Percentiles rank a stretch among this genome's conserved stretches.
Conservation (phyloP, 2,113 vertebrate genomes). For the Falcunculus frontatus region DNA sequence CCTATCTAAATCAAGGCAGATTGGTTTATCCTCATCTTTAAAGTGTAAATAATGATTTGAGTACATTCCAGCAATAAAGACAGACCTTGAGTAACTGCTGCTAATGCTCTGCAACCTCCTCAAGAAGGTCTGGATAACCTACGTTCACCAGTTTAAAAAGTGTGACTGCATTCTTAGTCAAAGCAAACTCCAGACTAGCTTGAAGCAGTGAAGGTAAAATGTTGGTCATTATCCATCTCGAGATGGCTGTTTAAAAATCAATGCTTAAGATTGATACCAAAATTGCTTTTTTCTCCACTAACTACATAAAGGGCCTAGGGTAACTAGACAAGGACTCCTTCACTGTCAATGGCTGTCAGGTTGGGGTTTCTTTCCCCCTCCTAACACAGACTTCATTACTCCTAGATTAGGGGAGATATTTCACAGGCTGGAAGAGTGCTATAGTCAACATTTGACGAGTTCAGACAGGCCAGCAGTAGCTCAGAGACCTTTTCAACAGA, state of each 20-base stretch:
- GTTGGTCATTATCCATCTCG: background rate
- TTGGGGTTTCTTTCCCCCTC: accelerated
- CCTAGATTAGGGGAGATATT: background rate
- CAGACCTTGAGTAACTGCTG: background rate
- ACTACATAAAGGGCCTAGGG: background rate
- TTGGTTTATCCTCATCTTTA: background rate
- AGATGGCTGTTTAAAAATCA: background rate
- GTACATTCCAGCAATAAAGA: background rate
- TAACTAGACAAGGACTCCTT: background rate
- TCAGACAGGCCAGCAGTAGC: background rate
- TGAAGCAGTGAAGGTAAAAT: background rate
- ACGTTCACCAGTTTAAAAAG: background rate
- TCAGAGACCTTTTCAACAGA: background rate
- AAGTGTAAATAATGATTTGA: background rate
- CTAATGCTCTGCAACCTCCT: background rate
- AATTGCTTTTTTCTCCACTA: background rate
- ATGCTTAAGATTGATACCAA: background rate
- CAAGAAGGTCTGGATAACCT: background rate
- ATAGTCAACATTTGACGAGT: background rate
- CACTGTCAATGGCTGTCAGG: background rate
- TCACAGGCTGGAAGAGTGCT: background rate
- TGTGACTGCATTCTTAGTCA: background rate
- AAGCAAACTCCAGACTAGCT: background rate
- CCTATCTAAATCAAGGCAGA: background rate
- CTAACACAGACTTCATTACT: background rate